A percentile compares a stretch with the other conserved stretches of the same genome.
Conservation (phyloP, 2,888 invertebrate species). For the Yponomeuta cagnagella region DNA sequence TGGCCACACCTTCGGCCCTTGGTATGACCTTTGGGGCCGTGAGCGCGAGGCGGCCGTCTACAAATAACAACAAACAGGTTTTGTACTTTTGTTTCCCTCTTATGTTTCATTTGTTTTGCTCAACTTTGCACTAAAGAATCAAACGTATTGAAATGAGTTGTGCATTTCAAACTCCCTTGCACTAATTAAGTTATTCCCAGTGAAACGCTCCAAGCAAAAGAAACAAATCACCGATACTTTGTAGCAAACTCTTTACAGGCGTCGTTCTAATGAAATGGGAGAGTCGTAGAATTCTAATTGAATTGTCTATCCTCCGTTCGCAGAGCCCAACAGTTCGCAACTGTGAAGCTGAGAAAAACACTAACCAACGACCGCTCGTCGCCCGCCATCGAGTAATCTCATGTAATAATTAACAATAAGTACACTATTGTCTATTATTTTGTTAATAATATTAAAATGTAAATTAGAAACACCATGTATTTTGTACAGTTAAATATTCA, state of each 20-base stretch:
- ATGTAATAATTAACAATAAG: conserved; percentile 28
- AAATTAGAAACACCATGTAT: conserved; percentile 71
- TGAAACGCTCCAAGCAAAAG: conserved; percentile 15
- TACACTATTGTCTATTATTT: conserved; percentile 36
- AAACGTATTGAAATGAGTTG: no score
- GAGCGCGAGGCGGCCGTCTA: conserved; percentile 82
- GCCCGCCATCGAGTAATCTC: conserved; percentile 79
- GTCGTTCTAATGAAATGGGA: neutral
- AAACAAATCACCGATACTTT: neutral
- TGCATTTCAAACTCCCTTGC: neutral
- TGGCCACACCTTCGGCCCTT: conserved; percentile 87
- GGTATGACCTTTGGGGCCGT: conserved; percentile 92
- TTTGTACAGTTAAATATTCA: conserved; percentile 76
- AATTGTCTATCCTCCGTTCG: conserved; percentile 28
- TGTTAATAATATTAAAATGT: conserved; percentile 68
- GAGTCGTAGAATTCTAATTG: neutral
- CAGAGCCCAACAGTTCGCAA: conserved; percentile 92
- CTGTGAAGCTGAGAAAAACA: conserved; percentile 91
- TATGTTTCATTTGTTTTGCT: conserved; percentile 25
- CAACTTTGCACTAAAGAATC: conserved; percentile 19
- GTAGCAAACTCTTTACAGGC: neutral
- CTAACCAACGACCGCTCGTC: conserved; percentile 91
- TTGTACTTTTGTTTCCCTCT: conserved; percentile 32
- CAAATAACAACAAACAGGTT: conserved; percentile 56
- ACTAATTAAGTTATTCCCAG: conserved; percentile 1